A percentile compares a stretch with the other conserved stretches of the same genome.
Evolutionary conservation across 1,140 invertebrate genomes (phyloP).

Genomic region (Aphelinus atriplicis): DNA sequence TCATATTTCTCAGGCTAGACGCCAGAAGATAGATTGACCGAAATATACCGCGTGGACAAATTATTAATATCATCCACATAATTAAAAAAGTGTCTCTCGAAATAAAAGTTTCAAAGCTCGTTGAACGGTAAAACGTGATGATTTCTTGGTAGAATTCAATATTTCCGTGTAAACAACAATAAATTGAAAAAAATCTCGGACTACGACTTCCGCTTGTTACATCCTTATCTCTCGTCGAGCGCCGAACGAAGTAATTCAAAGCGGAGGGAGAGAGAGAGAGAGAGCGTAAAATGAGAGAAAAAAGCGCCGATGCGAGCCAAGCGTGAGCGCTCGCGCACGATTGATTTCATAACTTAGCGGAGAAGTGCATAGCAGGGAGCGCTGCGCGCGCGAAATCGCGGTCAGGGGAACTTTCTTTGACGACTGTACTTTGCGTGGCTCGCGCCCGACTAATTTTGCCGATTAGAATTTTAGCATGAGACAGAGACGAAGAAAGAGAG

Average conservation of each 20-base stretch:
- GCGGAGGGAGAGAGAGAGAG: slow-evolving; percentile 3
- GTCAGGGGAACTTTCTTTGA: slow-evolving; percentile 52
- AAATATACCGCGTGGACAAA: too few relatives aligned
- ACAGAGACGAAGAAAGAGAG: not conserved
- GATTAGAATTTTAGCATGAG: slow-evolving; percentile 60
- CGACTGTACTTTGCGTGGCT: slow-evolving; percentile 46
- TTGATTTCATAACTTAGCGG: slow-evolving; percentile 61
- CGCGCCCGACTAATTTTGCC: slow-evolving; percentile 56
- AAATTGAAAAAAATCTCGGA: too few relatives aligned
- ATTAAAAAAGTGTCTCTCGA: too few relatives aligned
- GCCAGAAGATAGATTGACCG: too few relatives aligned
- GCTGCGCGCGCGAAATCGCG: slow-evolving; percentile 49
- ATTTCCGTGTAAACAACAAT: too few relatives aligned
- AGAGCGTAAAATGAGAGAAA: not conserved
- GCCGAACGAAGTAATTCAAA: not conserved
- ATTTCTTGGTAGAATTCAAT: too few relatives aligned
- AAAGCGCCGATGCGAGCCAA: not conserved
- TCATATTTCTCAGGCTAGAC: too few relatives aligned
- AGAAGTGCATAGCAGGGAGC: not conserved
- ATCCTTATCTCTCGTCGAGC: too few relatives aligned
- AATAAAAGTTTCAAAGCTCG: too few relatives aligned
- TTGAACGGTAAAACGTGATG: too few relatives aligned
- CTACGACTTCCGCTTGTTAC: too few relatives aligned
- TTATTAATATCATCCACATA: too few relatives aligned
- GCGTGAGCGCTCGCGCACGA: slow-evolving; percentile 36